A percentile compares a stretch with the other conserved stretches of the same genome.
Evolutionary conservation across 2,797 vertebrate species (phyloP).

Genomic region (Peromyscus aztecus): DNA sequence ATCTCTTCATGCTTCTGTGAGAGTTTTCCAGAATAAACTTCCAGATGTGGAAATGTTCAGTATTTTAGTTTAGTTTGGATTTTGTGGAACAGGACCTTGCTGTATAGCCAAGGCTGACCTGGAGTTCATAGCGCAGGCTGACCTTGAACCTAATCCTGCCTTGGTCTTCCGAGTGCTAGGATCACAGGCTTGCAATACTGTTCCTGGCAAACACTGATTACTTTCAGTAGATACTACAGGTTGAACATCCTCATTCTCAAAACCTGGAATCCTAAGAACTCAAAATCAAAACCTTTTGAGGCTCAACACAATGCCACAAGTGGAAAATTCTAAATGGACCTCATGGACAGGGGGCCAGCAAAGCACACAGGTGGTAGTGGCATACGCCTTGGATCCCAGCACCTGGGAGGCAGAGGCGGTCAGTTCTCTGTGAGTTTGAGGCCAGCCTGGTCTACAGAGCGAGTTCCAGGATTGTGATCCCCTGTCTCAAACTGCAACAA

Average conservation of each 20-base stretch:
- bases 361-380: neutral
- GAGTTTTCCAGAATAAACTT: constrained; percentile 40
- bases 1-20: constrained; percentile 1
- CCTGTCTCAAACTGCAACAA: no score
- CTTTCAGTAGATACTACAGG: neutral
- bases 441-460: neutral
- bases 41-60: constrained; percentile 51
- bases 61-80: neutral
- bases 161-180: neutral
- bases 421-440: neutral
- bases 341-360: neutral
- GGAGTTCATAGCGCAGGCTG: neutral
- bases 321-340: neutral
- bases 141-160: neutral
- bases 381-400: neutral
- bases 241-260: neutral
- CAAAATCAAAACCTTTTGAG: neutral
- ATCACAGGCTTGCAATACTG: neutral
- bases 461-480: neutral
- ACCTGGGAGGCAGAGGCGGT: no score
- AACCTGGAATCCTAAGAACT: neutral
- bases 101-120: neutral
- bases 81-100: neutral
- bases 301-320: neutral
- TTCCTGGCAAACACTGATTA: neutral